Percentiles rank a stretch among this genome's conserved stretches.
These are phyloP conservation scores for Pemphredon lugubris DNA, from an alignment of 2,888 invertebrate genomes.

Conservation along the genomic window DNA sequence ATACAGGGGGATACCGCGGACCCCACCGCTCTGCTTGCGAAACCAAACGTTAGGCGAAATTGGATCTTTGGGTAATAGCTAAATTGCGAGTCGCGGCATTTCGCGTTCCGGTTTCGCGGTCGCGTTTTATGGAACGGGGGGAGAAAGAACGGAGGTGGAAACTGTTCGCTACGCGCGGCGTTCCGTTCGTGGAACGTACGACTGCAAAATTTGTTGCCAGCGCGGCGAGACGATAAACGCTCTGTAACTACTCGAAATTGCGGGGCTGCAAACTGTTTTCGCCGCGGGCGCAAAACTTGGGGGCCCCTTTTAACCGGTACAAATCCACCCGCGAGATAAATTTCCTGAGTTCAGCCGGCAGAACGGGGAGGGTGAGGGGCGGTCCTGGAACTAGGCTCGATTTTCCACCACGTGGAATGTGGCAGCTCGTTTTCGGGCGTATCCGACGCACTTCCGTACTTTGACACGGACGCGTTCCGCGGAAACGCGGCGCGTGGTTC, in stretches of 20 bases:
- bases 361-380: neutral
- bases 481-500: too few relatives aligned
- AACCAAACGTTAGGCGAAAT: conserved; percentile 38
- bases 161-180: neutral
- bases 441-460: conserved; percentile 5
- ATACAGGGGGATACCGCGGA: neutral
- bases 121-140: conserved; percentile 21
- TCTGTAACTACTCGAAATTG: conserved; percentile 69
- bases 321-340: conserved; percentile 45
- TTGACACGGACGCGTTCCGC: too few relatives aligned
- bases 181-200: conserved; percentile 7
- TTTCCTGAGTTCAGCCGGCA: conserved; percentile 13
- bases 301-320: conserved; percentile 47
- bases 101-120: conserved; percentile 35
- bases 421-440: conserved; percentile 15
- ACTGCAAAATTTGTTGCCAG: conserved; percentile 54
- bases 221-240: conserved; percentile 63
- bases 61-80: conserved; percentile 52
- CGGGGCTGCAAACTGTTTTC: conserved; percentile 52
- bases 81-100: conserved; percentile 52
- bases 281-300: conserved; percentile 41
- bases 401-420: conserved; percentile 26
- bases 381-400: conserved; percentile 24
- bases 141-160: neutral
- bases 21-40: too few relatives aligned